These are phyloP conservation scores for Intellagama lesueurii DNA, from an alignment of 2,797 vertebrate genomes.

Conservation along the genomic window DNA sequence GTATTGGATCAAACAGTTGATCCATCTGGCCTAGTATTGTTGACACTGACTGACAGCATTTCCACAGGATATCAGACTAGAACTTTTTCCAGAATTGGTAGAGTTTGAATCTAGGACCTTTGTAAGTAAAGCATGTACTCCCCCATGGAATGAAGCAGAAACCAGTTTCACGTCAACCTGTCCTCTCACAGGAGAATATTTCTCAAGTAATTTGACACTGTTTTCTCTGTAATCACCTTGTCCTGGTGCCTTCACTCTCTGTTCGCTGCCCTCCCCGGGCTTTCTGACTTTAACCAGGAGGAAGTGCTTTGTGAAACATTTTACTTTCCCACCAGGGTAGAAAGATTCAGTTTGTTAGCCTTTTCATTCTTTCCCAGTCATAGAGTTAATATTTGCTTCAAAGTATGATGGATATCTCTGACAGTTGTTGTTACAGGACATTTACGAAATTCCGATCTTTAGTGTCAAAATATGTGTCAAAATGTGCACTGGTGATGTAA, in stretches of 20 bases:
- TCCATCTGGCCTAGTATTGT: too few relatives aligned
- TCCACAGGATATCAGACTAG: too few relatives aligned
- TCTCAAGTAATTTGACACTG: neutral
- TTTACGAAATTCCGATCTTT: neutral
- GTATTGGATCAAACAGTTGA: too few relatives aligned
- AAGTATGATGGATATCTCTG: neutral
- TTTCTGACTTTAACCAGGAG: neutral
- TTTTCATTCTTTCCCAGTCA: neutral
- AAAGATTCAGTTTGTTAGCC: neutral
- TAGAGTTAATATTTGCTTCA: neutral
- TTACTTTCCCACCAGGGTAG: neutral
- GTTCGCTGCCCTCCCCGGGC: rapidly evolving
- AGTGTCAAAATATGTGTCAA: neutral
- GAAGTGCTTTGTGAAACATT: neutral
- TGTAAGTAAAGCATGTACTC: too few relatives aligned
- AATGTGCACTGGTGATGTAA: neutral
- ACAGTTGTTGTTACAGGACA: neutral
- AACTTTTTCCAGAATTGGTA: too few relatives aligned
- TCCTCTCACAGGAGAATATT: neutral
- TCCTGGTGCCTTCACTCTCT: neutral
- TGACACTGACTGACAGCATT: too few relatives aligned
- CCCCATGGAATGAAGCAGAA: too few relatives aligned
- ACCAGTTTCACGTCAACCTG: neutral
- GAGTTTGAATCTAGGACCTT: too few relatives aligned
- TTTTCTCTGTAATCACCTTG: neutral